Evolutionary conservation across 2,888 invertebrate genomes (phyloP), one percentile per base, ranked within the genome.

Genomic region (Melangyna quadrimaculata): DNA sequence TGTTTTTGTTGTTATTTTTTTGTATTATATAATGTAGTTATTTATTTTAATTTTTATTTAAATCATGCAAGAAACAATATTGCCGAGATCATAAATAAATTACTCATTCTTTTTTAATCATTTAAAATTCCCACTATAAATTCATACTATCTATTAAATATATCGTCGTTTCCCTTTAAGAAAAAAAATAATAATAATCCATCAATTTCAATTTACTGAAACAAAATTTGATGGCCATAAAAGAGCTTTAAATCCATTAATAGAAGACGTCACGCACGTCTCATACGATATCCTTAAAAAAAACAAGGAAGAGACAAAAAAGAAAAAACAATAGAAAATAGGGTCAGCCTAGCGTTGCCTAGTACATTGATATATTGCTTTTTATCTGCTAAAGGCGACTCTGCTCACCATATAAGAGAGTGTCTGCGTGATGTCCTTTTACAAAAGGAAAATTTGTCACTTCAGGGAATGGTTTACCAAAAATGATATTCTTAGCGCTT

Each of bases 241-340:
- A 81, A 78, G 43, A 73, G 77, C 73, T 80, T 80, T 72, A 86
- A 86, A 86, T 86, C 69, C 72, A 86, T 81, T 77, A 86, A 78
- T 77, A 81, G 77, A 80, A 70, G 43, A 48, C 69, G 61, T 67
- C 70, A 75, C 79, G 79, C n/a, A n/a, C 71, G 24, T 71, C 45
- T 51, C 35, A 67, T 67, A 67, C 14, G 48, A 55, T 57, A 55
- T 55, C 45, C 27, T 51, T 12, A 65, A 65, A 77, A 57, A 7
- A 43, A 24, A 35, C 27, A 53, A 24, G n/a, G 48, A 29, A 14
- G 32, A 14, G 12, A 40, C 40, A 73, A 59, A 61, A 74, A 67
- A 45, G 40, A 57, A 65, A 29, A 48, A 70, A 55, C 27, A 55
- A 53, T 53, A 40, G 70, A 55, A 53, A 55, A 53, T 24, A 37